Base-by-base conservation (phyloP, 2,888 invertebrate genomes). In the Ganaspis brasiliensis region DNA sequence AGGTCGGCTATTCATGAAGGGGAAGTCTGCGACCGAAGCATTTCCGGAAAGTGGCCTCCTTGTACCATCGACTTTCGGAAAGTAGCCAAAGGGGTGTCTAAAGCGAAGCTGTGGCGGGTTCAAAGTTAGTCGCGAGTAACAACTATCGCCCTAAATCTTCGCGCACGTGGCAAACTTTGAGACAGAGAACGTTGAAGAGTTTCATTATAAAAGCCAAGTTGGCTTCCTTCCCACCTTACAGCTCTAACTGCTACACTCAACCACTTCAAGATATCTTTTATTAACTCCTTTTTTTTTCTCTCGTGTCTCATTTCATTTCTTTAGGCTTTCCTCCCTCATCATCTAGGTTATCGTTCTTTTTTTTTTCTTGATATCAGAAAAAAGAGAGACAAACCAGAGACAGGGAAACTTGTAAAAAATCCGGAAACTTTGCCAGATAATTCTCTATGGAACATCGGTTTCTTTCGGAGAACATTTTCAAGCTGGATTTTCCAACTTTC, bases 121-220 rank as follows among this genome's bases (percentile, higher is more conserved):
- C 79, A 83, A 87, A 86, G 82, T 86, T 87, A 73, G 70, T 71
- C 77, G 72, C 77, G 73, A 82, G 82, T 81, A 85, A 79, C 85
- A 85, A 86, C 85, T 85, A 85, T 85, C 86, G 84, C 82, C 82
- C 82, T 85, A 86, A 87, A 88, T 87, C 86, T 85, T 85, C 74
- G 79, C 82, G 82, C 80, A 77, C 82, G 80, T 80, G 78, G 81
- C 77, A 73, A 81, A 81, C 80, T 83, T 83, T 72, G 67, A 16
- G 57, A 72, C 71, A 70, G 76, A 80, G 72, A 70, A 71, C 77
- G 73, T 71, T 76, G 79, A 79, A 81, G 85, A 86, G 82, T 85
- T 84, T 81, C 82, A 82, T 81, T 86, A 82, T 83, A 82, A 83
- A 87, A 84, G 86, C 84, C 83, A 83, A 86, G 83, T 85, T 85